Percentiles rank a stretch among this genome's conserved stretches.
Evolutionary conservation across 2,113 vertebrate species (phyloP).

Genomic region (Calyptommatus sinebrachiatus): DNA sequence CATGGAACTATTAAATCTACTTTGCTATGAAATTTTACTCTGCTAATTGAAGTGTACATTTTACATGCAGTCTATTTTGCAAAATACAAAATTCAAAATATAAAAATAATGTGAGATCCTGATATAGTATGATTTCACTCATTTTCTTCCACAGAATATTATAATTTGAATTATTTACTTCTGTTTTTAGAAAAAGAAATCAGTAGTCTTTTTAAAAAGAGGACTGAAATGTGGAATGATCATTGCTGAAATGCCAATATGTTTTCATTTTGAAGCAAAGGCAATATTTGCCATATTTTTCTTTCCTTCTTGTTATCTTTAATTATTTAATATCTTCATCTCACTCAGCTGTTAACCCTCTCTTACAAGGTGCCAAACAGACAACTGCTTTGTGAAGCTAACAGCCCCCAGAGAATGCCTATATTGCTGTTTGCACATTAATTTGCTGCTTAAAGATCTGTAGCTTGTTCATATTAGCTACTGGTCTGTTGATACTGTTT

Average conservation of each 20-base stretch:
- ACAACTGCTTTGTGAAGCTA: conserved; percentile 14
- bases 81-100: too few relatives aligned
- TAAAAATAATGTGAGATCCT: background rate
- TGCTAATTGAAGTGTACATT: background rate
- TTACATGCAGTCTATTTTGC: background rate
- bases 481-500: conserved; percentile 19
- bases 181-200: background rate
- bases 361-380: conserved; percentile 3
- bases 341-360: background rate
- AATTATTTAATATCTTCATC: background rate
- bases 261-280: background rate
- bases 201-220: background rate
- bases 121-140: background rate
- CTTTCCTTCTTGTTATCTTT: conserved; percentile 16
- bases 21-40: background rate
- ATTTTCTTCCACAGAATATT: background rate
- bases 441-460: conserved; percentile 17
- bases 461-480: conserved; percentile 21
- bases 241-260: background rate
- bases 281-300: background rate
- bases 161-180: background rate
- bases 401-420: conserved; percentile 6
- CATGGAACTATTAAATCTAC: background rate
- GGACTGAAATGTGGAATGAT: background rate
- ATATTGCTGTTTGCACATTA: conserved; percentile 22